Percentiles rank a stretch among this genome's conserved stretches.
Conservation (phyloP, 2,797 vertebrate species). For the Diplodus sargus region DNA sequence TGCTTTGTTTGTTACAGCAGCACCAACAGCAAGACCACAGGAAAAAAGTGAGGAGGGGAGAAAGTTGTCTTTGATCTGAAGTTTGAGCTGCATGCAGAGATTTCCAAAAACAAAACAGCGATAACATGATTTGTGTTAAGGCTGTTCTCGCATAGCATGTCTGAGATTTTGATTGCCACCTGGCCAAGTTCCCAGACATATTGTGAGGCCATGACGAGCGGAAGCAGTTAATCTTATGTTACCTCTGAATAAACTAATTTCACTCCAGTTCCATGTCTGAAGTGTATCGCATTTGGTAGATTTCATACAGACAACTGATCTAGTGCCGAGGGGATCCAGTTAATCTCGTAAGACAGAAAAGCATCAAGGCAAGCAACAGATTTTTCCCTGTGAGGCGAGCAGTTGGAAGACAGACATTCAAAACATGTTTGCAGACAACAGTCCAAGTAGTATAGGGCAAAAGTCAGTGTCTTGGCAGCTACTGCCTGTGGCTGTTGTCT, state of each 20-base stretch:
- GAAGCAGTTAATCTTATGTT: neutral
- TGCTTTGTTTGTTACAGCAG: no score
- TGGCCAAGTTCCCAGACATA: neutral
- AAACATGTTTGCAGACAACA: constrained; percentile 39
- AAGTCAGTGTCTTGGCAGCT: constrained; percentile 20
- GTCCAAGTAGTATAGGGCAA: constrained; percentile 4
- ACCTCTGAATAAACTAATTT: neutral
- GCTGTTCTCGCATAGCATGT: neutral
- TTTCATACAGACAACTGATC: constrained; percentile 11
- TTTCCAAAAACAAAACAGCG: constrained; percentile 1
- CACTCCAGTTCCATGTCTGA: constrained; percentile 7
- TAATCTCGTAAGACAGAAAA: constrained; percentile 31
- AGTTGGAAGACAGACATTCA: constrained; percentile 34
- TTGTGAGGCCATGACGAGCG: constrained; percentile 14
- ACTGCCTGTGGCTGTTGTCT: neutral
- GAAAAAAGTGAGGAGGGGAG: no score
- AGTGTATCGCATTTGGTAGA: neutral
- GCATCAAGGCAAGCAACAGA: constrained; percentile 29
- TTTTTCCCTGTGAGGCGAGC: constrained; percentile 38
- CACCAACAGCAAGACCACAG: no score
- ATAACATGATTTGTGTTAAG: constrained; percentile 1
- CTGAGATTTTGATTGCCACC: neutral
- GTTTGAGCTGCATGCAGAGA: neutral
- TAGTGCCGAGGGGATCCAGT: constrained; percentile 16
- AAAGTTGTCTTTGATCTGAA: neutral